These are phyloP conservation scores for Bibio marci DNA, from an alignment of 2,888 invertebrate genomes.

Conservation along the genomic window DNA sequence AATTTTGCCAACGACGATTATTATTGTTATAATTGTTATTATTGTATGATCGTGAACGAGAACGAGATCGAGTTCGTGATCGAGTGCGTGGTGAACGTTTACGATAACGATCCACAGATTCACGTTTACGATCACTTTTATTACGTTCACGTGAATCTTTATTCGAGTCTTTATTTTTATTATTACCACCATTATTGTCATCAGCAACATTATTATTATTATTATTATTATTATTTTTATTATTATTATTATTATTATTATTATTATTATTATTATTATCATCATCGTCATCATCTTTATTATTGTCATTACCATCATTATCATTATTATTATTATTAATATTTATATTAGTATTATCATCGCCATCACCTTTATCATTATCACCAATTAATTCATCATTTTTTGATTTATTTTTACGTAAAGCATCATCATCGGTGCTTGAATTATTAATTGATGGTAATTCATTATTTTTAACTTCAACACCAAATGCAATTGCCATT, in stretches of 20 bases:
- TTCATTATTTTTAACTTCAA: constrained; percentile 25
- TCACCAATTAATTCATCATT: neutral
- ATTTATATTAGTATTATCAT: constrained; percentile 6
- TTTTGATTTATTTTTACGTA: constrained; percentile 1
- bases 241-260: too few relatives aligned
- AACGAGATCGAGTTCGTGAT: neutral
- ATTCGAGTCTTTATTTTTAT: too few relatives aligned
- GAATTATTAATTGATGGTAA: too few relatives aligned
- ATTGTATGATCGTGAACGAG: neutral
- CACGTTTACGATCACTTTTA: constrained; percentile 4
- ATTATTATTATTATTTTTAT: neutral
- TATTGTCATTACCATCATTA: constrained; percentile 4
- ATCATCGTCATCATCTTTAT: constrained; percentile 7
- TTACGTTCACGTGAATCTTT: constrained; percentile 5
- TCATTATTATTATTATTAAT: constrained; percentile 6
- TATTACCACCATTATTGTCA: too few relatives aligned
- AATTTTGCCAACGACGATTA: neutral
- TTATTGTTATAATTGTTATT: too few relatives aligned
- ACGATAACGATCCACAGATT: neutral
- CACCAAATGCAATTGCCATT: constrained; percentile 38
- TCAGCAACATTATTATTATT: constrained; percentile 6
- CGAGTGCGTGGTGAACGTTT: neutral
- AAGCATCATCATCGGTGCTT: too few relatives aligned
- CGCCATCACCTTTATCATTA: neutral
- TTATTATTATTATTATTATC: too few relatives aligned